phyloP scores from a whole-genome alignment of 2,888 invertebrate species.

The Pseudoips prasinana region DNA sequence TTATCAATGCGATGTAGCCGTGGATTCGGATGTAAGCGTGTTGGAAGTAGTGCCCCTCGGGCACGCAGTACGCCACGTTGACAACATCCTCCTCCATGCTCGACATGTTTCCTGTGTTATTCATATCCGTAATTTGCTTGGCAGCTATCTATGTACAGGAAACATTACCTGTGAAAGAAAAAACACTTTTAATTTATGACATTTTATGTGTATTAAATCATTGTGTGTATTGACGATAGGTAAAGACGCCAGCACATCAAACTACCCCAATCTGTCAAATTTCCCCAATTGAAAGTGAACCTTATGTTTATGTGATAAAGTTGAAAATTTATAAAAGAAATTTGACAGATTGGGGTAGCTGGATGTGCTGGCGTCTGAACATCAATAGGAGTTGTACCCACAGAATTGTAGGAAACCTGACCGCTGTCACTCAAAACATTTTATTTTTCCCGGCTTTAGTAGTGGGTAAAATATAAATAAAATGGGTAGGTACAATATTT shows the following conservation, averaged over 20 bases:
- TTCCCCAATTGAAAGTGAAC: too few species aligned
- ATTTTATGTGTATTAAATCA: too few species aligned
- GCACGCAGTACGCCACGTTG: slow-evolving; percentile 72
- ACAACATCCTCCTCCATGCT: slow-evolving; percentile 29
- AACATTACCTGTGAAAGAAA: slow-evolving; percentile 28
- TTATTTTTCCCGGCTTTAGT: slow-evolving; percentile 7
- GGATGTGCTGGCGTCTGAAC: too few species aligned
- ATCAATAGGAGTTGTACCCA: too few species aligned
- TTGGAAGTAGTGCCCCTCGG: slow-evolving; percentile 81
- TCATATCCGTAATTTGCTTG: slow-evolving; percentile 7
- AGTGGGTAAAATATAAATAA: slow-evolving; percentile 10
- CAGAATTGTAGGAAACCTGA: slow-evolving; percentile 1
- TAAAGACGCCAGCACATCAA: too few species aligned
- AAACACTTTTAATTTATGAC: slow-evolving; percentile 8
- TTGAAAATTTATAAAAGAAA: too few species aligned
- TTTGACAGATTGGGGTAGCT: too few species aligned
- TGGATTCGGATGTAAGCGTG: slow-evolving; percentile 87
- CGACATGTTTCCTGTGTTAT: slow-evolving; percentile 32
- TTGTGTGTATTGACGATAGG: too few species aligned
- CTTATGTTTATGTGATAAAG: too few species aligned
- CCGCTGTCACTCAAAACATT: slow-evolving; percentile 25
- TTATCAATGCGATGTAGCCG: slow-evolving; percentile 91
- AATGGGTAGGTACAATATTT: slow-evolving; percentile 23
- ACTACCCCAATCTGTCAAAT: too few species aligned
- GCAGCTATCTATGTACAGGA: slow-evolving; percentile 15